phyloP scores from a whole-genome alignment of 2,113 vertebrate genomes.

The Sturnus vulgaris region DNA sequence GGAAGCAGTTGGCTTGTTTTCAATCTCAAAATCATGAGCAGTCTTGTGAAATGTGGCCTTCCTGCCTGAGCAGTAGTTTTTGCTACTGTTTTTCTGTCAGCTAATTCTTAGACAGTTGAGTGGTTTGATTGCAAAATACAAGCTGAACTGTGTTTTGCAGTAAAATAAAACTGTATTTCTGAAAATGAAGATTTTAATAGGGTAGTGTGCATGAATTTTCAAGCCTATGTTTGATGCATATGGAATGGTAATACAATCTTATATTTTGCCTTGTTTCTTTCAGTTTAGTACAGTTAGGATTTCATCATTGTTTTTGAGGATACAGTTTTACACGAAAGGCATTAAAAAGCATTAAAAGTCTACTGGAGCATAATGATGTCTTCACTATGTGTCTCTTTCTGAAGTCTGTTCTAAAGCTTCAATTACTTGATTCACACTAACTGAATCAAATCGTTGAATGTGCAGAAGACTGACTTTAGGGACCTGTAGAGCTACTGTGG shows the following conservation, averaged over 20 bases:
- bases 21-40: background rate
- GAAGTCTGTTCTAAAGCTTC: background rate
- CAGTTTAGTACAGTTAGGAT: background rate
- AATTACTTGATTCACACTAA: accelerated
- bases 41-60: background rate
- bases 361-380: background rate
- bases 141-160: background rate
- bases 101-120: background rate
- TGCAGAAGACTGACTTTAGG: background rate
- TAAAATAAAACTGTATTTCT: background rate
- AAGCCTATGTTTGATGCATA: background rate
- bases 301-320: background rate
- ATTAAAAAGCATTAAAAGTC: background rate
- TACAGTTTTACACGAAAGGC: background rate
- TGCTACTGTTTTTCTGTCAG: background rate
- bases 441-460: background rate
- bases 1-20: background rate
- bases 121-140: background rate
- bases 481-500: background rate
- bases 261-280: background rate
- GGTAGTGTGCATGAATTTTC: background rate
- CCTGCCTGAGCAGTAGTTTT: background rate
- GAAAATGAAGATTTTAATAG: background rate
- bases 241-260: background rate
- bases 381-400: background rate